These are phyloP conservation scores for Hydractinia echinata DNA, from an alignment of 30 jellyfish, hydroid and myxozoan genomes.

Conservation along the genomic window DNA sequence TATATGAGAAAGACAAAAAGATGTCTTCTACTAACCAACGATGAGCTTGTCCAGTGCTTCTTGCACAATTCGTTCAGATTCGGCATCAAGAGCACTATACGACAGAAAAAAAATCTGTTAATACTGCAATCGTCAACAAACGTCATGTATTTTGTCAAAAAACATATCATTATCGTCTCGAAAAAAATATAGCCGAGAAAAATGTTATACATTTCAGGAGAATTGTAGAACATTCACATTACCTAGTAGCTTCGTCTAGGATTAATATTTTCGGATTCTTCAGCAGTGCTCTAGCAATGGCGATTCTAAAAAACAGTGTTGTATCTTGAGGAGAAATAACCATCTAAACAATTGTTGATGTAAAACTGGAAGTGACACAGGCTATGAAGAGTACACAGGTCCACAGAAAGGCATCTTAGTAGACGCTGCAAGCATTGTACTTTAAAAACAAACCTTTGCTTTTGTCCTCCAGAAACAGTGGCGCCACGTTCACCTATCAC, in stretches of 20 bases:
- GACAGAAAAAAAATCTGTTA: not conserved
- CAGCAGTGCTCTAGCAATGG: slow-evolving; percentile 96
- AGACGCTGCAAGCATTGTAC: not conserved
- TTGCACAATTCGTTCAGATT: slow-evolving; percentile 89
- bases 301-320: slow-evolving; percentile 46
- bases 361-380: not conserved
- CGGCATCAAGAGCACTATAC: slow-evolving; percentile 89
- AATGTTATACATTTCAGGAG: too few relatives aligned
- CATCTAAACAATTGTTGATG: not conserved
- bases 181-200: too few relatives aligned
- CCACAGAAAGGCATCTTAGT: not conserved
- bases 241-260: slow-evolving; percentile 98
- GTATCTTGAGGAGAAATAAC: not conserved
- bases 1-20: too few relatives aligned
- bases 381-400: not conserved
- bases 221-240: too few relatives aligned
- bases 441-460: slow-evolving; percentile 59
- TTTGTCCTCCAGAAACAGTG: slow-evolving; percentile 98
- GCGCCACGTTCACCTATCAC: slow-evolving; percentile 95
- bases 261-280: slow-evolving; percentile 84
- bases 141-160: too few relatives aligned
- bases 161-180: too few relatives aligned
- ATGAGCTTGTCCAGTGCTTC: slow-evolving; percentile 82
- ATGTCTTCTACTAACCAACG: slow-evolving; percentile 31
- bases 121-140: too few relatives aligned